These are phyloP conservation scores for Sebastes itinus DNA, from an alignment of 2,797 vertebrate genomes.

Conservation along the genomic window DNA sequence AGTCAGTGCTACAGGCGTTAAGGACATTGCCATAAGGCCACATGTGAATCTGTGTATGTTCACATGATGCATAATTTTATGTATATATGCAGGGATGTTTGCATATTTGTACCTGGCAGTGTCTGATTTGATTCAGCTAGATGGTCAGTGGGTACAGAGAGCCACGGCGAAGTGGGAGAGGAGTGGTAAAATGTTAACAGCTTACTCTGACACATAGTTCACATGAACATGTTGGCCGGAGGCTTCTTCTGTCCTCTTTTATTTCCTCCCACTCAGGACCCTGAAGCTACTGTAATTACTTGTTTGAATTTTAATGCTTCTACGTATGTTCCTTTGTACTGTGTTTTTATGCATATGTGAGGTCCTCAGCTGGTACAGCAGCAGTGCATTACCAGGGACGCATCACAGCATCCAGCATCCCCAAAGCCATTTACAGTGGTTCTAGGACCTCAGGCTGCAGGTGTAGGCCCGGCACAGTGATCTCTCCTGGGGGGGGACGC, in stretches of 20 bases:
- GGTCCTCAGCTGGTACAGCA: conserved; percentile 2
- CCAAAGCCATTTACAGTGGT: not conserved
- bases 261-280: conserved; percentile 25
- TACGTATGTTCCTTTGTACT: not conserved
- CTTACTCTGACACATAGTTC: conserved; percentile 60
- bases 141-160: conserved; percentile 36
- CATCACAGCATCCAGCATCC: not conserved
- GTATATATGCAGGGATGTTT: not conserved
- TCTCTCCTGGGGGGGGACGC: not conserved
- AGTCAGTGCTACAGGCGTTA: conserved; percentile 24
- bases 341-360: conserved; percentile 12
- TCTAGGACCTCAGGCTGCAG: not conserved
- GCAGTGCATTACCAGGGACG: not conserved
- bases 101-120: conserved; percentile 14
- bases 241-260: conserved; percentile 53
- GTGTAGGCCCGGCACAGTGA: not conserved
- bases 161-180: conserved; percentile 35
- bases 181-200: conserved; percentile 62
- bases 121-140: conserved; percentile 28
- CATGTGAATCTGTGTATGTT: conserved; percentile 29
- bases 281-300: conserved; percentile 43
- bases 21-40: conserved; percentile 7
- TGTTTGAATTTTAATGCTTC: conserved; percentile 26
- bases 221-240: conserved; percentile 43
- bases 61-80: conserved; percentile 17